These are phyloP conservation scores for Mylabris sibirica DNA, from an alignment of 2,888 invertebrate genomes.

Conservation along the genomic window DNA sequence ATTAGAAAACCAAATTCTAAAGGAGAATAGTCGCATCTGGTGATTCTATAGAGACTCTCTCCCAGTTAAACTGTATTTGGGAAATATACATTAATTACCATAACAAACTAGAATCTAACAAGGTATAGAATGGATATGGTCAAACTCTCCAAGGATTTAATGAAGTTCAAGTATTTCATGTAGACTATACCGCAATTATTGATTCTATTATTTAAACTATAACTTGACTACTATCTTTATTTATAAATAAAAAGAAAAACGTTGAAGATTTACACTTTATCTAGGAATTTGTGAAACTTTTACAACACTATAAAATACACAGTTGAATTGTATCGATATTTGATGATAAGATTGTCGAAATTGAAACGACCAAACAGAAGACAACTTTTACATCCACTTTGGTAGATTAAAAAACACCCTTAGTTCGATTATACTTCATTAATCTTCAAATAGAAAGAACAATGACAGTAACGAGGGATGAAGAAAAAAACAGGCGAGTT, in stretches of 20 bases:
- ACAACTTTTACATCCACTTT: background rate
- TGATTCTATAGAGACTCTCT: background rate
- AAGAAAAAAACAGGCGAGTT: background rate
- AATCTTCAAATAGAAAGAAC: background rate
- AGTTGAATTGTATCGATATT: constrained; percentile 16
- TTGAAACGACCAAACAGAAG: background rate
- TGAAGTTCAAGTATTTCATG: constrained; percentile 38
- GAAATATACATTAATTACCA: constrained; percentile 53
- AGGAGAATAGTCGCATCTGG: constrained; percentile 3
- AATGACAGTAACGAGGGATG: background rate
- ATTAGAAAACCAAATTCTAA: background rate
- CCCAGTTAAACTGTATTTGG: constrained; percentile 19
- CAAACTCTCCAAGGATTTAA: constrained; percentile 39
- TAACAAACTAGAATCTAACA: constrained; percentile 50
- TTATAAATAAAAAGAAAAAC: constrained; percentile 31
- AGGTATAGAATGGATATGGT: constrained; percentile 43
- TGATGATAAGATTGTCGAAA: constrained; percentile 22
- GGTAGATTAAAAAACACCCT: background rate
- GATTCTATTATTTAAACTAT: background rate
- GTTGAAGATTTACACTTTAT: constrained; percentile 38
- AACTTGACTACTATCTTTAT: constrained; percentile 18
- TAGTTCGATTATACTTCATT: background rate
- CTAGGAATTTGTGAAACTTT: constrained; percentile 34
- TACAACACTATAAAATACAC: constrained; percentile 33
- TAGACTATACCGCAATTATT: constrained; percentile 6